A percentile compares a stretch with the other conserved stretches of the same genome.
Evolutionary conservation across 2,113 vertebrate genomes (phyloP).

Genomic region (human (Homo sapiens)): DNA sequence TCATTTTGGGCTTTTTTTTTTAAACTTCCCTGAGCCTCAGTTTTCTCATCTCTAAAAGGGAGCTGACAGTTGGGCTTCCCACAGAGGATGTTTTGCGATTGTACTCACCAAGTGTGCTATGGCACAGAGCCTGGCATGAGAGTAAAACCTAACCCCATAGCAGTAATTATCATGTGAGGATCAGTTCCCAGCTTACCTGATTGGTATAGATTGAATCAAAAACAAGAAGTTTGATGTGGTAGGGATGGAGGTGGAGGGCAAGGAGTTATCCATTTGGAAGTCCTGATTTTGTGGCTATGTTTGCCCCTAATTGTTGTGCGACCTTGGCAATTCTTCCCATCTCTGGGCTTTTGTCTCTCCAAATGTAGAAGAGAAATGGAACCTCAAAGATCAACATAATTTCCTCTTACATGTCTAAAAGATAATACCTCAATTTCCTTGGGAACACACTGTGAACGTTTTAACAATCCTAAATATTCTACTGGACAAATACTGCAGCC

Average conservation of each 20-base stretch:
- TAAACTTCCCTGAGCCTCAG: not conserved
- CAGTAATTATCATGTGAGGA: not conserved
- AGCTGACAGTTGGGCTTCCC: not conserved
- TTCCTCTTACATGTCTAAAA: not conserved
- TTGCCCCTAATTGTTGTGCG: not conserved
- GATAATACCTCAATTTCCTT: not conserved
- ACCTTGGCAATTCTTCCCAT: not conserved
- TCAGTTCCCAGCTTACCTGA: not conserved
- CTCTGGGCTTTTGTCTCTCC: not conserved
- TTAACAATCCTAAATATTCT: not conserved
- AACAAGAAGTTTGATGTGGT: too few species aligned
- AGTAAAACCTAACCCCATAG: not conserved
- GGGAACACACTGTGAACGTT: not conserved
- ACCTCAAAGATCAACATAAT: not conserved
- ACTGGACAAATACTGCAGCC: not conserved
- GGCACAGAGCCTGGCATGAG: not conserved
- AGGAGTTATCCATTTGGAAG: not conserved
- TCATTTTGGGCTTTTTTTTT: not conserved
- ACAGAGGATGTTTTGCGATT: not conserved
- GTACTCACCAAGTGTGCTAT: not conserved
- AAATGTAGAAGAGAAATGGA: not conserved
- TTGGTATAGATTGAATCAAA: not conserved
- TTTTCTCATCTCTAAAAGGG: constrained; percentile 5
- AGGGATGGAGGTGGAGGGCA: not conserved
- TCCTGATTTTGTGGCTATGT: not conserved